Evolutionary conservation across 2,888 invertebrate species (phyloP).

Genomic region (Hetaerina titia): DNA sequence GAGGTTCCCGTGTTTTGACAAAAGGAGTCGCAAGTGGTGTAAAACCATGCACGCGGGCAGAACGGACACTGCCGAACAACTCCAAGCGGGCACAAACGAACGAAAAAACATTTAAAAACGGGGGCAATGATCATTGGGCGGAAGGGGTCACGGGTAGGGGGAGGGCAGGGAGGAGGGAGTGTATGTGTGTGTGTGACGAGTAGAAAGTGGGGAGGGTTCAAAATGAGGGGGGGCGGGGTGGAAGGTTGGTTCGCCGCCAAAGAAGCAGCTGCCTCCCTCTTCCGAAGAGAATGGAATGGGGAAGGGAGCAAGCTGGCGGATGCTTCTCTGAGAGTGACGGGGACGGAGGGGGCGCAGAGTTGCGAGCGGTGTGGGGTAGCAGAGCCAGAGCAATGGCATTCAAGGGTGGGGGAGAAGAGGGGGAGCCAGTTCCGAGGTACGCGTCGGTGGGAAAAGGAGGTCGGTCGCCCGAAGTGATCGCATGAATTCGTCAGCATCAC

Average conservation of each 20-base stretch:
- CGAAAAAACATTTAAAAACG: constrained; percentile 65
- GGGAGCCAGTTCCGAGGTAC: neutral
- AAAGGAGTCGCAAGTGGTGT: neutral
- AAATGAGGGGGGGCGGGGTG: constrained; percentile 30
- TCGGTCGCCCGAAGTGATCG: constrained; percentile 13
- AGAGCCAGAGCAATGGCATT: constrained; percentile 7
- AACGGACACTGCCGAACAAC: constrained; percentile 54
- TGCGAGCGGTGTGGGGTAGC: constrained; percentile 19
- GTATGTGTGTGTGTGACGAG: neutral
- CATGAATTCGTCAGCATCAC: constrained; percentile 52
- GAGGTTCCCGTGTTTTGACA: neutral
- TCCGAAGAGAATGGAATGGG: neutral
- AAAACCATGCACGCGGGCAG: constrained; percentile 32
- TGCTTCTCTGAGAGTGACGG: constrained; percentile 14
- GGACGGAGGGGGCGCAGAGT: neutral
- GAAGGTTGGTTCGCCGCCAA: constrained; percentile 60
- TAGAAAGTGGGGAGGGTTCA: constrained; percentile 42
- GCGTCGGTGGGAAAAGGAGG: constrained; percentile 29
- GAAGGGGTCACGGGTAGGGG: constrained; percentile 56
- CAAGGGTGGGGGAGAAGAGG: neutral
- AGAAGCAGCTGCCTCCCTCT: constrained; percentile 54
- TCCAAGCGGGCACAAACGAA: neutral
- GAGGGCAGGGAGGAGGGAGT: neutral
- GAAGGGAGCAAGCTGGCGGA: constrained; percentile 39
- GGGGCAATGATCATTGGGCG: constrained; percentile 67